A percentile compares a stretch with the other conserved stretches of the same genome.
These are phyloP conservation scores for Colletes latitarsis DNA, from an alignment of 1,140 invertebrate genomes.

Conservation along the genomic window DNA sequence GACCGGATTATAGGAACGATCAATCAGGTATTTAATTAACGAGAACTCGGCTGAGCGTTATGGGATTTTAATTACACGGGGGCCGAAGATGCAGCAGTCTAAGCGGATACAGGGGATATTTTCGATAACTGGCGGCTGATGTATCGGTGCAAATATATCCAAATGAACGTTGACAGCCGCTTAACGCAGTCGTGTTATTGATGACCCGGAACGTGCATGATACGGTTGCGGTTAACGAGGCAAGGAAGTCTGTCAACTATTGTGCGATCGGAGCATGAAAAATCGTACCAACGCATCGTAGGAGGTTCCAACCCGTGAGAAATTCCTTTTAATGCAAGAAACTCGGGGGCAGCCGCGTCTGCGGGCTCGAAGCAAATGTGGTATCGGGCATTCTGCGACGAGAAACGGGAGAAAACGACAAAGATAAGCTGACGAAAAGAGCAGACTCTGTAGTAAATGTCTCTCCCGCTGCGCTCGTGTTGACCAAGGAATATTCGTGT, in stretches of 20 bases:
- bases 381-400: not conserved
- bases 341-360: not conserved
- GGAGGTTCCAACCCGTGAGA: not conserved
- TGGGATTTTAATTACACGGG: conserved; percentile 4
- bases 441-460: too few species aligned
- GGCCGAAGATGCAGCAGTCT: not conserved
- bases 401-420: not conserved
- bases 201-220: not conserved
- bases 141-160: not conserved
- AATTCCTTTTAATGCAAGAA: not conserved
- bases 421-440: not conserved
- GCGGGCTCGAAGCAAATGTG: too few species aligned
- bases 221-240: not conserved
- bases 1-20: not conserved
- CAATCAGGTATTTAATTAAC: conserved; percentile 2
- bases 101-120: not conserved
- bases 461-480: too few species aligned
- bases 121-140: not conserved
- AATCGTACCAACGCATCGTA: not conserved
- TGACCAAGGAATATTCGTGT: not conserved
- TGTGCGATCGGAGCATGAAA: conserved; percentile 9
- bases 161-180: not conserved
- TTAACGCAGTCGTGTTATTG: not conserved
- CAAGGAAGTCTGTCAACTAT: not conserved
- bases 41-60: not conserved